Base-by-base conservation (phyloP, 2,113 vertebrate genomes). In the Neofelis nebulosa region DNA sequence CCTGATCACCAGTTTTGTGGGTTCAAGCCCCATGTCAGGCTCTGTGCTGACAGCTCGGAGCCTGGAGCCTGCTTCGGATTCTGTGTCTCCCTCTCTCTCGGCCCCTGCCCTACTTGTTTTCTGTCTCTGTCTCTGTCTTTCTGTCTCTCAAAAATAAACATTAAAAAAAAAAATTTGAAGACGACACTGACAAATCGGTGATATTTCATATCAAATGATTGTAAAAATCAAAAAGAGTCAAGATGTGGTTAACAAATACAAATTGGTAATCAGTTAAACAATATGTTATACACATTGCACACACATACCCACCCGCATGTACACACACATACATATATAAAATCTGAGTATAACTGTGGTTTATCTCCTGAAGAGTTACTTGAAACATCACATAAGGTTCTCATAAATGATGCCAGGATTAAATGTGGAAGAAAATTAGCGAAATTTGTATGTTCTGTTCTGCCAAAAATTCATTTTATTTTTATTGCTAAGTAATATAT, bases 381-480 rank as follows among this genome's bases (percentile, higher is more conserved):
- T 95, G 50, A 80, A 97, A 61, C 7, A 81, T 6, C 23, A 83
- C 16, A 74, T 82, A 69, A 74, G 55, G 3, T 66, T 66, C 25
- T 57, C 45, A 12, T 69, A 89, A 80, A 41, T 78, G 13, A 29
- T 69, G 12, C 7, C 23, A 93, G 2, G 5, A 76, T 79, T 87
- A 80, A 68, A 61, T 69, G 27, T 89, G 71, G 5, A 78, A 85
- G 36, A 83, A 89, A 89, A 25, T 14, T 69, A 95, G 61, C 82
- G 25, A 94, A 88, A 90, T 66, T 33, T 33, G 13, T 52, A 25
- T 86, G 25, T 5, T 80, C 31, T 86, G 1, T 66, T 33, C 89
- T 96, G 66, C 68, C 71, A 96, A 80, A 38, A 68, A 83, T 78
- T 95, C n/a, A 86, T 81, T 95, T 97, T 81, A 87, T 83, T 81